Evolutionary conservation across 1,140 invertebrate genomes (phyloP).

Genomic region (Aphis gossypii): DNA sequence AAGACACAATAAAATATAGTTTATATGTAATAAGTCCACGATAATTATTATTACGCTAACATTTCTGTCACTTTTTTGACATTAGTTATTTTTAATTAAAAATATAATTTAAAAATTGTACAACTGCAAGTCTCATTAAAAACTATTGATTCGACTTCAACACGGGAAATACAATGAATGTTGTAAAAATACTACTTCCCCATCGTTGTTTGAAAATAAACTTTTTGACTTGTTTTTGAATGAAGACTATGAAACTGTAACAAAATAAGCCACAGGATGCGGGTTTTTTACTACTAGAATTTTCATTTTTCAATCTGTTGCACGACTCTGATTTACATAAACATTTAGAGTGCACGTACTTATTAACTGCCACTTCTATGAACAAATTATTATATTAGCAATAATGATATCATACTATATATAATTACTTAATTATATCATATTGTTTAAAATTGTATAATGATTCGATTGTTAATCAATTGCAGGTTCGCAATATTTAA

Average conservation of each 20-base stretch:
- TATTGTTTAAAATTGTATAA: neutral
- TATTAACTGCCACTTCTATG: neutral
- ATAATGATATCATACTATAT: conserved; percentile 7
- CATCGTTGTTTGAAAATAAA: neutral
- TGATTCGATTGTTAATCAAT: neutral
- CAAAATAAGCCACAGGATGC: neutral
- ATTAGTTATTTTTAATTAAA: conserved; percentile 6
- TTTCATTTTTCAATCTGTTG: neutral
- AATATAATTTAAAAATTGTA: conserved; percentile 16
- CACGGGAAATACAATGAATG: neutral
- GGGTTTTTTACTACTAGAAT: neutral
- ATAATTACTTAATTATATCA: neutral
- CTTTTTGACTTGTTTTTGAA: conserved; percentile 15
- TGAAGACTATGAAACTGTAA: neutral
- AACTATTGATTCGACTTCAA: neutral
- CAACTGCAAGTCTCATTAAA: neutral
- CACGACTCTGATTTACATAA: neutral
- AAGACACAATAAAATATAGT: neutral
- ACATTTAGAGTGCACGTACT: neutral
- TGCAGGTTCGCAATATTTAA: neutral
- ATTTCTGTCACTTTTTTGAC: conserved; percentile 9
- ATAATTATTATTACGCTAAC: neutral
- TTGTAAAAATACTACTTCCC: neutral
- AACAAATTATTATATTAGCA: neutral
- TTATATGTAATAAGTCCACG: neutral